Evolutionary conservation across 2,888 invertebrate species (phyloP).

Genomic region (Electrophaes corylata): DNA sequence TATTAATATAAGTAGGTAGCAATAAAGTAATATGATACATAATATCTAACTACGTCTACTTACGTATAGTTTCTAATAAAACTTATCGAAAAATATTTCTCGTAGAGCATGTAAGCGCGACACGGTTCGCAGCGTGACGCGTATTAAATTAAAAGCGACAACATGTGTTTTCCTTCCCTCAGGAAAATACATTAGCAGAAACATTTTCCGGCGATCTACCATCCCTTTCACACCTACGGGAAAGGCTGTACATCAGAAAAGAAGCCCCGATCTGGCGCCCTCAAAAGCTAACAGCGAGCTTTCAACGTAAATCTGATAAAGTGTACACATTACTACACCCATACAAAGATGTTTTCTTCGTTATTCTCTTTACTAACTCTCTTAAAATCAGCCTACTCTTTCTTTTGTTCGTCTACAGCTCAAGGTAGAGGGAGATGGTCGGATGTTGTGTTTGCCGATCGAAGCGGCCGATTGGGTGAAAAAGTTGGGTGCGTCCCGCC

Average conservation of each 20-base stretch:
- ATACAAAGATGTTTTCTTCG: slow-evolving; percentile 79
- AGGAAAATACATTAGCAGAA: slow-evolving; percentile 82
- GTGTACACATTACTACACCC: slow-evolving; percentile 78
- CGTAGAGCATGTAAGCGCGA: slow-evolving; percentile 51
- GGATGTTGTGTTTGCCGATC: slow-evolving; percentile 40
- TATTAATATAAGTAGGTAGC: neutral
- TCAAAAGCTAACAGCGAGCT: slow-evolving; percentile 78
- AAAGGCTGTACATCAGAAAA: slow-evolving; percentile 44
- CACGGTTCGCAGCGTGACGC: slow-evolving; percentile 78
- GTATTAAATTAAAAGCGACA: slow-evolving; percentile 84
- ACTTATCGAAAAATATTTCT: slow-evolving; percentile 38
- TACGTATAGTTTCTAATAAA: slow-evolving; percentile 37
- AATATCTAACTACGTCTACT: slow-evolving; percentile 5
- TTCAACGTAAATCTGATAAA: slow-evolving; percentile 84
- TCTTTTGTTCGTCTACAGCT: slow-evolving; percentile 33
- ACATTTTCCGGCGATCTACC: slow-evolving; percentile 69
- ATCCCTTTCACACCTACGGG: slow-evolving; percentile 55
- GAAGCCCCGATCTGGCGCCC: slow-evolving; percentile 65
- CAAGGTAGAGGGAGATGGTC: slow-evolving; percentile 55
- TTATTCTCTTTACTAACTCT: slow-evolving; percentile 54
- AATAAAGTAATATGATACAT: neutral
- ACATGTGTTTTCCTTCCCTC: slow-evolving; percentile 84
- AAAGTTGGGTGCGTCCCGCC: slow-evolving; percentile 75
- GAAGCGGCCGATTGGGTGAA: slow-evolving; percentile 70
- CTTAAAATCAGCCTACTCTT: slow-evolving; percentile 47